phyloP scores from a whole-genome alignment of 2,113 vertebrate genomes.

The Sus scrofa region T2T-Sscrofa CM000814.6:13195501-13196000 shows the following conservation, averaged over 20 bases:
- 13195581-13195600: neutral
- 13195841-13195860: neutral
- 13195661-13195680: neutral
- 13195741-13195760: neutral
- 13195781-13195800: neutral
- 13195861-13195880: neutral
- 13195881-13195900: constrained; percentile 55
- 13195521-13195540: neutral
- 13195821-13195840: neutral
- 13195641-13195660: neutral
- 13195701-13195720: constrained; percentile 46
- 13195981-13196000: constrained; percentile 56
- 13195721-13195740: constrained; percentile 34
- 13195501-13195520: neutral
- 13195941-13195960: constrained; percentile 66
- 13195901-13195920: neutral
- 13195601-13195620: neutral
- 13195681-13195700: constrained; percentile 16
- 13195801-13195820: fast-evolving
- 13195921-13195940: constrained; percentile 54
- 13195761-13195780: neutral
- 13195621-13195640: neutral
- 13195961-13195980: neutral
- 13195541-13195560: neutral
- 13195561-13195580: neutral